Percentiles rank a stretch among this genome's conserved stretches.
Conservation (phyloP, 2,113 vertebrate species). For the Rhipidura dahli region DNA sequence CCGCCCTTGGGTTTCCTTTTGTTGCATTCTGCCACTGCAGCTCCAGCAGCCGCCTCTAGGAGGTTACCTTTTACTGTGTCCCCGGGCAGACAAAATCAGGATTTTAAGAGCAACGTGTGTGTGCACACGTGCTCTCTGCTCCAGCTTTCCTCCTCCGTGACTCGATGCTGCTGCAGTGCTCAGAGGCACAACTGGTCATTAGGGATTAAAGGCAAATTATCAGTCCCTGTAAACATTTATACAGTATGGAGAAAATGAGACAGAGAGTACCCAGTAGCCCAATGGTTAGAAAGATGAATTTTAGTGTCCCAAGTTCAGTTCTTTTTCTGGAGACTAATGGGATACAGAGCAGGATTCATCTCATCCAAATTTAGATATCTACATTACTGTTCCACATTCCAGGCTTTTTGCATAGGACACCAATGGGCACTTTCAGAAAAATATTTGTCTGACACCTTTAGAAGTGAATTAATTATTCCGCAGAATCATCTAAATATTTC, state of each 20-base stretch:
- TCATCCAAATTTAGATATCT: neutral
- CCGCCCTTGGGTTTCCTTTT: neutral
- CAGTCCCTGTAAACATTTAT: neutral
- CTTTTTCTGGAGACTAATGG: neutral
- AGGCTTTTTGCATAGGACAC: neutral
- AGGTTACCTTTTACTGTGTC: neutral
- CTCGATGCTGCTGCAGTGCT: neutral
- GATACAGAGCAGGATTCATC: neutral
- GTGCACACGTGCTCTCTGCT: neutral
- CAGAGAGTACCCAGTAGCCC: neutral
- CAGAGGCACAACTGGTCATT: neutral
- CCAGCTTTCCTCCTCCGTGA: neutral
- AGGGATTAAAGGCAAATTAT: neutral
- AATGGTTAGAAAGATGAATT: neutral
- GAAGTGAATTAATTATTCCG: neutral
- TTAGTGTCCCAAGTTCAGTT: neutral
- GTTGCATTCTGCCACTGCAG: neutral
- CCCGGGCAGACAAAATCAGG: neutral
- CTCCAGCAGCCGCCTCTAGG: neutral
- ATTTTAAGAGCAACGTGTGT: neutral
- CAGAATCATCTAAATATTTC: neutral
- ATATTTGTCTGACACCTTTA: neutral
- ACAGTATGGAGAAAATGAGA: neutral
- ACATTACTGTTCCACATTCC: neutral
- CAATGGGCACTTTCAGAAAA: neutral